Evolutionary conservation across 2,113 vertebrate species (phyloP), one percentile per base, ranked within the genome.

Genomic region (Budorcas taxicolor): DNA sequence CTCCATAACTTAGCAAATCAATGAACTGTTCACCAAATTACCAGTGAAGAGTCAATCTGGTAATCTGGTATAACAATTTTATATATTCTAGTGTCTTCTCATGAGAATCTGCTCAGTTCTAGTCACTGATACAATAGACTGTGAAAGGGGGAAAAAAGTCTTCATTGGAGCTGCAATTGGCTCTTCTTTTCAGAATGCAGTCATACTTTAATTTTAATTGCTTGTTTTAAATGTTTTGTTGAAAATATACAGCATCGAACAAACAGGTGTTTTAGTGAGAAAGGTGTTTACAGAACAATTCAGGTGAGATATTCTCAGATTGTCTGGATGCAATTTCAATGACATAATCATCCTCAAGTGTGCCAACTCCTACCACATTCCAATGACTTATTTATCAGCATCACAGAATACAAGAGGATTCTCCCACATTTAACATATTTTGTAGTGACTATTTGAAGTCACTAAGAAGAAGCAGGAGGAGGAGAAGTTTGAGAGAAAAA

Each of bases 321-420:
- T 12, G 62, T 58, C 27, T 33, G 25, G 50, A 90, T 97, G 58
- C 36, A 87, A 45, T 45, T 95, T 94, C 96, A 97, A 97, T 93
- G 62, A 50, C 19, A 91, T 36, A 60, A n/a, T 95, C 86, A 96
- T 90, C 33, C 58, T 43, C 83, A 95, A 74, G 11, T 93, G 23
- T 94, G 33, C 62, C 97, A 96, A 57, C 62, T 96, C 36, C 19
- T 76, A 47, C 62, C 25, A 82, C 43, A 67, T 93, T 82, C n/a
- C 52, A 64, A 47, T 93, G 62, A 87, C 58, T 92, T 92, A 96
- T 95, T 94, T 95, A 97, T 90, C 86, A 90, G 62, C 80, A 95
- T 92, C 82, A 87, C 71, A 85, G 9, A 94, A 33, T 31, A 1
- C 47, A 91, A 36, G 27, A 58, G 7, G 7, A 45, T 29, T n/a